Base-by-base conservation (phyloP, 2,888 invertebrate genomes). In the Caenorhabditis sp. region DNA sequence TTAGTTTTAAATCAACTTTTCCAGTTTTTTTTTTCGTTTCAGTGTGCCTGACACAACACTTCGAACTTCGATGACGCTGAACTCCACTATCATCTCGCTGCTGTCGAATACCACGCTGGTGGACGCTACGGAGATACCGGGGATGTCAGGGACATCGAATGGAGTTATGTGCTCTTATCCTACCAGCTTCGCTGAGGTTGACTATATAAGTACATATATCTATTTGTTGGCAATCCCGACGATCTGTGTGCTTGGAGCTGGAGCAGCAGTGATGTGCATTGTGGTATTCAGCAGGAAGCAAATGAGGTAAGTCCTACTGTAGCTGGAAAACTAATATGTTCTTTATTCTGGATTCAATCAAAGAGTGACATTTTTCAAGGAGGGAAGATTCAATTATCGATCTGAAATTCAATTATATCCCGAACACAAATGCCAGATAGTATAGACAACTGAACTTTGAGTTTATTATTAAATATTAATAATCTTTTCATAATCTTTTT, bases 211-310 rank as follows among this genome's bases (percentile, higher is more conserved):
- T 80, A 77, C 80, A 0, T 89, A 85, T 76, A 85, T 88, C 47
- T 87, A 89, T 63, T 82, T 88, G 22, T 61, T 87, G 12, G 82
- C 84, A 1, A 85, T 90, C 31, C 89, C 90, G n/a, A 72, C 86
- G 3, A 84, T 90, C n/a, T 89, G 89, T 61, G 74, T 86, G 6
- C 80, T 86, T 7, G 90, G 90, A 1, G 72, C 89, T 0, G 69
- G 89, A 22, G 90, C 88, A 2, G 89, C 90, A 10, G 74, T 85
- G 8, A 75, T 90, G 56, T 89, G 90, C 73, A 86, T 90, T 41
- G 70, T 89, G 61, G 88, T 88, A 0, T 90, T 90, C 79, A 90
- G 90, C 5, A 80, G 90, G 38, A 87, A 84, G 38, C 90, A 91
- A 73, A 91, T 91, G 91, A 87, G 91, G 81, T 86, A 8, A 22